Percentiles rank a stretch among this genome's conserved stretches.
Conservation (phyloP, 1,140 invertebrate species). For the Pemphigus obesinymphae region DNA sequence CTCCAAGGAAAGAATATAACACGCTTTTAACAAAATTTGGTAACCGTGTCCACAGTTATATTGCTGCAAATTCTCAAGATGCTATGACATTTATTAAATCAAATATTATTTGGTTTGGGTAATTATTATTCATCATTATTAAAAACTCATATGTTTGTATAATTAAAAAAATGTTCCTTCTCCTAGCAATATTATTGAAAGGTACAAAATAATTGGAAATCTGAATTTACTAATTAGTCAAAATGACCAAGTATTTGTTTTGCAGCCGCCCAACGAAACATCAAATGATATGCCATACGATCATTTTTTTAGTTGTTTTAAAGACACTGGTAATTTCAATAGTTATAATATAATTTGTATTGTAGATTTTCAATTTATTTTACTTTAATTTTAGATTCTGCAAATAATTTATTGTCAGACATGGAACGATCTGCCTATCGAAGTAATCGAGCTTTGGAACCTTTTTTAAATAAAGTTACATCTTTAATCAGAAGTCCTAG, state of each 20-base stretch:
- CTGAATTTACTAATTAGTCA: conserved; percentile 27
- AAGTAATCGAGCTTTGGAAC: conserved; percentile 22
- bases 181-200: conserved; percentile 15
- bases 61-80: conserved; percentile 21
- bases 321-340: conserved; percentile 14
- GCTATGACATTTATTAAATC: conserved; percentile 34
- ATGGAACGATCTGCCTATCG: conserved; percentile 26
- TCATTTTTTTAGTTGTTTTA: conserved; percentile 30
- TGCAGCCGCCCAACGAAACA: conserved; percentile 2
- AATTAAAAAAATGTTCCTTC: neutral
- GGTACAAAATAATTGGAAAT: conserved; percentile 26
- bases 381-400: conserved; percentile 12
- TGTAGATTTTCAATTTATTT: neutral
- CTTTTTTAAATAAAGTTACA: conserved; percentile 23
- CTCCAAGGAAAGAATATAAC: conserved; percentile 30
- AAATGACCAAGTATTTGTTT: conserved; percentile 26
- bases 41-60: conserved; percentile 26
- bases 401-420: conserved; percentile 1
- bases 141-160: neutral
- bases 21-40: conserved; percentile 33
- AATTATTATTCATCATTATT: neutral
- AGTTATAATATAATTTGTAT: neutral
- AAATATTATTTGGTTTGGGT: conserved; percentile 36
- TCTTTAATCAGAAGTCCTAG: conserved; percentile 13
- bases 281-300: conserved; percentile 17